Evolutionary conservation across 53 echinoderm and acorn worm species (phyloP).

Genomic region (Holothuria leucospilota): DNA sequence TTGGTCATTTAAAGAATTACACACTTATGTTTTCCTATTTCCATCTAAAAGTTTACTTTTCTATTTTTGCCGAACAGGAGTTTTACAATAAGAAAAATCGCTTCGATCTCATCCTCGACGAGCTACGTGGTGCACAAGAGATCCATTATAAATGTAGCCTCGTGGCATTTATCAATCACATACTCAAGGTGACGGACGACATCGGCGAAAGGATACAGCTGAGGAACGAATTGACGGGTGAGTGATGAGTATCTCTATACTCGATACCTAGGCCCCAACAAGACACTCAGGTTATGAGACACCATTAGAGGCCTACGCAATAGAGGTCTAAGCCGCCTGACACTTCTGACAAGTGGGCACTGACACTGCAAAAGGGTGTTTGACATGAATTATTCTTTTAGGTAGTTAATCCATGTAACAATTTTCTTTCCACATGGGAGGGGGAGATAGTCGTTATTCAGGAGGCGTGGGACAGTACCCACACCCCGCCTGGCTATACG

Average conservation of each 20-base stretch:
- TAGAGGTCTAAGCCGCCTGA: no score
- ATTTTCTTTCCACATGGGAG: no score
- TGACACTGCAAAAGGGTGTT: no score
- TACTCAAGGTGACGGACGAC: constrained; percentile 86
- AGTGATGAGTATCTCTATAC: constrained; percentile 12
- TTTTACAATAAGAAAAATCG: constrained; percentile 73
- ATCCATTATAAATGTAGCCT: constrained; percentile 83
- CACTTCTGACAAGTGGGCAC: no score
- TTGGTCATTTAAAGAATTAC: not conserved
- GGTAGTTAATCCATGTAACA: no score
- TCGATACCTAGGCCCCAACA: no score
- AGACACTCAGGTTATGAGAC: no score
- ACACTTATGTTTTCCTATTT: not conserved
- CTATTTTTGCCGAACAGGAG: constrained; percentile 56
- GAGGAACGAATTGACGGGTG: constrained; percentile 90
- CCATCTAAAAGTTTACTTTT: not conserved
- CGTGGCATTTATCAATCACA: constrained; percentile 92
- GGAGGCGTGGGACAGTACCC: no score
- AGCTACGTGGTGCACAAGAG: constrained; percentile 75
- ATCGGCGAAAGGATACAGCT: constrained; percentile 82
- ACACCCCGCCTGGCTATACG: no score
- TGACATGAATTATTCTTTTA: no score
- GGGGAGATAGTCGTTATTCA: no score
- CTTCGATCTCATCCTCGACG: constrained; percentile 89
- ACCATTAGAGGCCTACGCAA: no score